A percentile compares a stretch with the other conserved stretches of the same genome.
These are phyloP conservation scores for Oostethus manadensis DNA, from an alignment of 2,113 vertebrate genomes.

Conservation along the genomic window DNA sequence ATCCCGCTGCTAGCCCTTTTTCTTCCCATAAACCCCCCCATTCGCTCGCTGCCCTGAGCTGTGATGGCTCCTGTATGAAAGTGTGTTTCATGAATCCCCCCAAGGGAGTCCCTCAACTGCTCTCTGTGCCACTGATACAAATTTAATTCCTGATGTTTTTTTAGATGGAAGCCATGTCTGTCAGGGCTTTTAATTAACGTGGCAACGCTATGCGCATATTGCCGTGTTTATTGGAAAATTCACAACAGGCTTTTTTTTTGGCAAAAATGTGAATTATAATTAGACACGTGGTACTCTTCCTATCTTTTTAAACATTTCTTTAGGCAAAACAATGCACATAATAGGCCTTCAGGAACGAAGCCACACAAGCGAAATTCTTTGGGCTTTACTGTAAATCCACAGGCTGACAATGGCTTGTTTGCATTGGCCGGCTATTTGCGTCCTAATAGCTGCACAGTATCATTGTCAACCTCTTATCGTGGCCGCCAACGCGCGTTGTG, in stretches of 20 bases:
- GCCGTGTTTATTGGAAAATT: constrained; percentile 65
- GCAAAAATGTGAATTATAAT: constrained; percentile 67
- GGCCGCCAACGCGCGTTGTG: constrained; percentile 84
- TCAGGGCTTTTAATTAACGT: constrained; percentile 74
- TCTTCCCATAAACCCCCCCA: constrained; percentile 13
- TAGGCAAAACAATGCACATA: constrained; percentile 50
- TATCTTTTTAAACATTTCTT: constrained; percentile 39
- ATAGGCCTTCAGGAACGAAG: constrained; percentile 49
- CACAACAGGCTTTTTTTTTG: constrained; percentile 56
- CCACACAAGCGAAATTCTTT: constrained; percentile 53
- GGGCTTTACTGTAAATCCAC: constrained; percentile 81
- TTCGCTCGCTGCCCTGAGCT: constrained; percentile 47
- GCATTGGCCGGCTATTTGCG: constrained; percentile 89
- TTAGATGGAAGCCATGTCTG: constrained; percentile 67
- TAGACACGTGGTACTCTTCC: constrained; percentile 62
- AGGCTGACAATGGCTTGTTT: constrained; percentile 88
- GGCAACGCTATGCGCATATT: constrained; percentile 45
- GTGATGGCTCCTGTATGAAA: constrained; percentile 72
- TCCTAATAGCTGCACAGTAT: constrained; percentile 90
- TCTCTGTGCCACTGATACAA: constrained; percentile 70
- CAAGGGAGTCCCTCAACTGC: constrained; percentile 64
- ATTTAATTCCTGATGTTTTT: constrained; percentile 71
- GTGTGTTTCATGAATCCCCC: constrained; percentile 78
- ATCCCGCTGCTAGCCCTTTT: constrained; percentile 68
- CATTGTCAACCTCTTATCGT: constrained; percentile 90